phyloP scores from a whole-genome alignment of 2,113 vertebrate genomes.

The Atherinomorus stipes region DNA sequence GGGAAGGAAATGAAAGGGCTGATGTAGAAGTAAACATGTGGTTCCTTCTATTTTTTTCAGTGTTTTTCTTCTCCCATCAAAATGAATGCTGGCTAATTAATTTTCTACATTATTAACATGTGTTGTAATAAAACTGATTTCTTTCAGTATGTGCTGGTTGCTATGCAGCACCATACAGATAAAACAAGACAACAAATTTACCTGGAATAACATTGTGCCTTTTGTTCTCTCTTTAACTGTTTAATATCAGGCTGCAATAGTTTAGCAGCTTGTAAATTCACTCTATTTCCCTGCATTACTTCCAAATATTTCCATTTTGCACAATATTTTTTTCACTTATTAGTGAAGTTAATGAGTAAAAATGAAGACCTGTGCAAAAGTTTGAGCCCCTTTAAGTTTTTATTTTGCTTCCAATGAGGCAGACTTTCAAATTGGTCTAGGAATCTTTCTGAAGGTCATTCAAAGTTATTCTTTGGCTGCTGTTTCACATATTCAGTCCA shows the following conservation, averaged over 20 bases:
- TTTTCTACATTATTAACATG: slow-evolving; percentile 13
- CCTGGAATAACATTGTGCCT: background rate
- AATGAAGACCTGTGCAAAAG: no score
- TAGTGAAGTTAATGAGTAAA: background rate
- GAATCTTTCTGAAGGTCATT: no score
- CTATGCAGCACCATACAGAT: background rate
- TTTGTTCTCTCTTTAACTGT: background rate
- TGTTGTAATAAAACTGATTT: background rate
- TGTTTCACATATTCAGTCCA: no score
- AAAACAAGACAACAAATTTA: slow-evolving; percentile 17
- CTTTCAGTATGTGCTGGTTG: background rate
- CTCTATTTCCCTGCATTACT: background rate
- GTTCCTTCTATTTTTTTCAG: slow-evolving; percentile 5
- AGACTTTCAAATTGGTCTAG: no score
- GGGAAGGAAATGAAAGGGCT: slow-evolving; percentile 50
- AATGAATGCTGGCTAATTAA: slow-evolving; percentile 20
- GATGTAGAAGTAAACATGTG: slow-evolving; percentile 23
- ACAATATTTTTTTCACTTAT: background rate
- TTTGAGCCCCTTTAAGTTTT: no score
- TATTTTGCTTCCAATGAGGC: no score
- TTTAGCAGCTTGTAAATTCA: background rate
- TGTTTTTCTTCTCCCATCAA: background rate
- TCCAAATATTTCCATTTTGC: background rate
- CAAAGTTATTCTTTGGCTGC: no score
- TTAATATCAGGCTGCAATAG: slow-evolving; percentile 6